Evolutionary conservation across 2,113 vertebrate genomes (phyloP), one percentile per base, ranked within the genome.

Genomic region (Stomatorhinus ivindoensis): DNA sequence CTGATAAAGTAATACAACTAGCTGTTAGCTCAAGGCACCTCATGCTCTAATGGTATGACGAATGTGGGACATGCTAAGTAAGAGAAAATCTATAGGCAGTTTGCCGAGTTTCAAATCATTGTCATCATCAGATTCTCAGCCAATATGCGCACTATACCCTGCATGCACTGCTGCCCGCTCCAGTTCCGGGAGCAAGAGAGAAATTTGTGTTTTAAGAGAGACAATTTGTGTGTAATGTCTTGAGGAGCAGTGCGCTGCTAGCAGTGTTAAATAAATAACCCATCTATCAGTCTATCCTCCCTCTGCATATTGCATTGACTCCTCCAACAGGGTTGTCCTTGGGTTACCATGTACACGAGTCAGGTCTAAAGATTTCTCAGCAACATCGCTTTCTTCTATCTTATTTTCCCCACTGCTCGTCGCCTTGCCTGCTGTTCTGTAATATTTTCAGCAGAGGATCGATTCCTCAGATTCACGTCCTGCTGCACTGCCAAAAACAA

Each of bases 221-320:
- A 47, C 44, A 35, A 53, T 21, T 87, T 31, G n/a, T 35, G 50
- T 35, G 6, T 87, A 55, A 50, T 19, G 15, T 87, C 11, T 86
- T 19, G 15, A 61, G 19, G 61, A 15, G 27, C 47, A 11, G 47
- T 80, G 69, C 27, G 24, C 17, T 2, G 6, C 27, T 1, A 47
- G 13, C 27, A 42, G 10, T 31, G 46, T 4, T 73, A 76, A 73
- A 73, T 47, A 47, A 88, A 88, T 73, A 48, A n/a, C 42, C 42
- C 61, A 11, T 88, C 58, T 21, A 42, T 48, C 87, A 69, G 21
- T 88, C 87, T 39, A n/a, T 69, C 61, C 13, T 7, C n/a, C 27
- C 73, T 69, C 55, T 42, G 50, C 58, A 88, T 88, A 69, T 69
- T 73, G 44, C 4, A 65, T 73, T 88, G 87, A 69, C 27, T 88